Percentiles rank a stretch among this genome's conserved stretches.
phyloP scores from a whole-genome alignment of 2,888 invertebrate genomes.

The Phragmatobia fuliginosa region DNA sequence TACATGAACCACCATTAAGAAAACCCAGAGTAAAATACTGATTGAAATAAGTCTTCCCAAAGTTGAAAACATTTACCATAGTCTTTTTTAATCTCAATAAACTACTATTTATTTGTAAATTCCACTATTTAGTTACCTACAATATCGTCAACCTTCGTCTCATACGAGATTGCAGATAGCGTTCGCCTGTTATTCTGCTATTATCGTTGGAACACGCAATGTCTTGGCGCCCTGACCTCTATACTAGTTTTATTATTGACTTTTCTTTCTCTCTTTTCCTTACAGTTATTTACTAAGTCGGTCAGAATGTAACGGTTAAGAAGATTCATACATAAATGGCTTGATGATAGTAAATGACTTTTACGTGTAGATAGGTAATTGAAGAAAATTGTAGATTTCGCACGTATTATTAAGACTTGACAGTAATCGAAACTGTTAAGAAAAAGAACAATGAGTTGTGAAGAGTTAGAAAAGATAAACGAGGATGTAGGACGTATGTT shows the following conservation, averaged over 20 bases:
- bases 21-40: too few species aligned
- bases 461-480: conserved; percentile 64
- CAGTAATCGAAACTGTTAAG: conserved; percentile 32
- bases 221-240: conserved; percentile 74
- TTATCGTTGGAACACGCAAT: conserved; percentile 74
- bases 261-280: conserved; percentile 67
- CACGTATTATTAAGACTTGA: conserved; percentile 40
- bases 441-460: conserved; percentile 52
- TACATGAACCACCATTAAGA: too few species aligned
- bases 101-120: conserved; percentile 28
- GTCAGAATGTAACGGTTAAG: conserved; percentile 48
- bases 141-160: conserved; percentile 41
- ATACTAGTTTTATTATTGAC: conserved; percentile 71
- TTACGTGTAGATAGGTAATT: too few species aligned
- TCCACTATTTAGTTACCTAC: conserved; percentile 36
- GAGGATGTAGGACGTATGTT: conserved; percentile 50
- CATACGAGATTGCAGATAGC: conserved; percentile 65
- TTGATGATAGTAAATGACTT: conserved; percentile 4
- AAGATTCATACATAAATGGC: conserved; percentile 36
- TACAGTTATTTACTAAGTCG: conserved; percentile 41
- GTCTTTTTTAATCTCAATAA: conserved; percentile 1
- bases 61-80: background rate
- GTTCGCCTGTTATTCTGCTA: conserved; percentile 68
- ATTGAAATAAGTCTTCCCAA: background rate
- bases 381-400: conserved; percentile 3